Evolutionary conservation across 1,140 invertebrate species (phyloP).

Genomic region (Zaprionus vittiger): DNA sequence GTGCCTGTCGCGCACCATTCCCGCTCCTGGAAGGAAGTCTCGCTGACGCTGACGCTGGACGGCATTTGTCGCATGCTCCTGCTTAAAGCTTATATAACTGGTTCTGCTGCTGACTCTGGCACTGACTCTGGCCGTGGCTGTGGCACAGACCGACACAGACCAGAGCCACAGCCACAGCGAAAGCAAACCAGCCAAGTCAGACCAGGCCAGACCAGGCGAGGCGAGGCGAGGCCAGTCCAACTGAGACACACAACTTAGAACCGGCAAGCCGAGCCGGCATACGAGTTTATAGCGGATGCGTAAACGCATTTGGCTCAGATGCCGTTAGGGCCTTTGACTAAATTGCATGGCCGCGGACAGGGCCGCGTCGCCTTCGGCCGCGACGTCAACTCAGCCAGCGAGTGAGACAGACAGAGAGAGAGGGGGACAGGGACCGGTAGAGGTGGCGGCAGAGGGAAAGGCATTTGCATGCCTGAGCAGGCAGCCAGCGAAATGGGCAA

Average conservation of each 20-base stretch:
- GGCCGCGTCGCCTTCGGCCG: constrained; percentile 61
- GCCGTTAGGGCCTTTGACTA: constrained; percentile 83
- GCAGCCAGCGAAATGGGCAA: constrained; percentile 51
- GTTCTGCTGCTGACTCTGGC: constrained; percentile 44
- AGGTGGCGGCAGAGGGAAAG: neutral
- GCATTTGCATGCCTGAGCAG: constrained; percentile 44
- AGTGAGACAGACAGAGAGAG: neutral
- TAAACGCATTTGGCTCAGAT: constrained; percentile 84
- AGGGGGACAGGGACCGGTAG: too few relatives aligned
- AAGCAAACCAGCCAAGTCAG: neutral
- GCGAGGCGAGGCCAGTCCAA: constrained; percentile 12
- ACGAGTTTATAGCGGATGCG: constrained; percentile 84
- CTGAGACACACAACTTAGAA: constrained; percentile 53
- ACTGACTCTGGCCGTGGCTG: constrained; percentile 45
- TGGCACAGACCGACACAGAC: constrained; percentile 54
- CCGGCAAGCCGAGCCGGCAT: constrained; percentile 65
- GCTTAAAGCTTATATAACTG: constrained; percentile 71
- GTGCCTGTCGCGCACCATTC: constrained; percentile 40
- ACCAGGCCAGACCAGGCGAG: neutral
- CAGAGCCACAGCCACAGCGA: constrained; percentile 8
- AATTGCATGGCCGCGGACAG: constrained; percentile 71
- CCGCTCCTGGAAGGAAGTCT: constrained; percentile 69
- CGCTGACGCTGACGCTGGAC: constrained; percentile 28
- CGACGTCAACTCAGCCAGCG: constrained; percentile 3
- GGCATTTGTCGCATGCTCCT: constrained; percentile 78